phyloP scores from a whole-genome alignment of 1,140 invertebrate genomes.

The Cotesia glomerata region DNA sequence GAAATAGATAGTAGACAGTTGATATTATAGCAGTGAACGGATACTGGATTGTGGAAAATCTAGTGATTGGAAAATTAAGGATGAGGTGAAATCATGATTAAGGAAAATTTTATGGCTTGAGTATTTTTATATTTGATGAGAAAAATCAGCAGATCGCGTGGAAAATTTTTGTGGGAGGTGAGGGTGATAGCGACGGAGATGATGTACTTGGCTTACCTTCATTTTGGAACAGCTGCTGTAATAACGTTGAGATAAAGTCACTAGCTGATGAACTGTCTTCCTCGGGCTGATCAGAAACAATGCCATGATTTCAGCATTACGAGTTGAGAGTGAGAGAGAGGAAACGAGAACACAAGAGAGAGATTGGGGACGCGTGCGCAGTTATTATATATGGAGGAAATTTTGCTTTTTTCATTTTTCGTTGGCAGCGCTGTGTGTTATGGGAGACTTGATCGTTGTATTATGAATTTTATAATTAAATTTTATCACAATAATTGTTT shows the following conservation, averaged over 20 bases:
- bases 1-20: too few relatives aligned
- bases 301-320: constrained; percentile 53
- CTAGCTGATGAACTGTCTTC: constrained; percentile 39
- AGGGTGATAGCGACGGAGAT: background rate
- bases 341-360: background rate
- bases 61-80: too few relatives aligned
- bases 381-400: background rate
- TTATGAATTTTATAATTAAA: too few relatives aligned
- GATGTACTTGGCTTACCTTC: constrained; percentile 59
- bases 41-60: too few relatives aligned
- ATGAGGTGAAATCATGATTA: too few relatives aligned
- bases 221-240: constrained; percentile 48
- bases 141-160: background rate
- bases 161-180: background rate
- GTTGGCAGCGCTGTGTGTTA: too few relatives aligned
- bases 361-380: background rate
- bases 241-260: constrained; percentile 50
- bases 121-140: too few relatives aligned
- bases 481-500: too few relatives aligned
- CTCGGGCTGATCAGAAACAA: constrained; percentile 53
- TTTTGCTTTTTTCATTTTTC: too few relatives aligned
- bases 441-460: too few relatives aligned
- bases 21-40: too few relatives aligned
- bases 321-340: background rate
- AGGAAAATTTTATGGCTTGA: too few relatives aligned